Conservation (phyloP, 2,113 vertebrate species). For the Columbina picui region DNA sequence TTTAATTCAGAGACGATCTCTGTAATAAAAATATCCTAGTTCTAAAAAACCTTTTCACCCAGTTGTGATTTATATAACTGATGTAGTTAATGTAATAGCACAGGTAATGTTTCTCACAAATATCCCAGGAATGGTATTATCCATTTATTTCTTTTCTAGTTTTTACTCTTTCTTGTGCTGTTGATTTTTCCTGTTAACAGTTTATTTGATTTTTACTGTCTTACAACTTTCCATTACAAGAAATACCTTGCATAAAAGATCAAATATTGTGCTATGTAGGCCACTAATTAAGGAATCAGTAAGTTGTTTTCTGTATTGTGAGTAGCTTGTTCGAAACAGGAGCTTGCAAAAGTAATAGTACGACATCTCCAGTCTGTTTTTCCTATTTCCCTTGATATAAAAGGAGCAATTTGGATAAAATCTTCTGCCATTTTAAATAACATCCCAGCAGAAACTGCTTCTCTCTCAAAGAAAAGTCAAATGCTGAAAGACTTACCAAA, state of each 20-base stretch:
- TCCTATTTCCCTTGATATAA: background rate
- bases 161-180: background rate
- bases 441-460: background rate
- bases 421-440: background rate
- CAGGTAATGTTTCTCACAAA: background rate
- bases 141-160: background rate
- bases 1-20: background rate
- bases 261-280: background rate
- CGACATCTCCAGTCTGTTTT: background rate
- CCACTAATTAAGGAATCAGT: conserved; percentile 18
- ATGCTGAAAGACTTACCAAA: background rate
- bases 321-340: conserved; percentile 29
- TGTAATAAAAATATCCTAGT: background rate
- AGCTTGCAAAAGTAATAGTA: conserved; percentile 3
- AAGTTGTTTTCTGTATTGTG: background rate
- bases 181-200: background rate
- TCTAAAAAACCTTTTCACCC: background rate
- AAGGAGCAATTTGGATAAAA: conserved; percentile 35
- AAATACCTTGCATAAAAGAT: background rate
- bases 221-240: background rate
- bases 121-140: background rate
- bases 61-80: background rate
- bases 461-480: background rate
- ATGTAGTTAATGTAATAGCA: background rate
- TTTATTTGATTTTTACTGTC: conserved; percentile 13